A percentile compares a stretch with the other conserved stretches of the same genome.
Conservation (phyloP, 1,140 invertebrate species). For the Trichomalopsis sarcophagae region DNA sequence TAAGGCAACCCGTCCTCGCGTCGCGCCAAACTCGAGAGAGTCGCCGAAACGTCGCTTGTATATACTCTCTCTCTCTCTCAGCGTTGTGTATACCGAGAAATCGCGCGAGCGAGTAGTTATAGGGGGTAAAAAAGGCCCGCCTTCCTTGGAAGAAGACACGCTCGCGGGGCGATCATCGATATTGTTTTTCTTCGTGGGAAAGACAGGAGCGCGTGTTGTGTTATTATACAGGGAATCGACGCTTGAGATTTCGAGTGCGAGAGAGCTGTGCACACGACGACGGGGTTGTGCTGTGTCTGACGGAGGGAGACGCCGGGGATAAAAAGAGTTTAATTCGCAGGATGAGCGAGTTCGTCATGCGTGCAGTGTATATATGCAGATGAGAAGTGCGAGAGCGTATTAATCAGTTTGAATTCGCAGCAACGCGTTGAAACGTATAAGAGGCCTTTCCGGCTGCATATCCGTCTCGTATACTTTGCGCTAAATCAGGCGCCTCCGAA, state of each 20-base stretch:
- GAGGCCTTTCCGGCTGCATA: not conserved
- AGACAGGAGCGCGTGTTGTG: not conserved
- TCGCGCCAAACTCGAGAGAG: conserved; percentile 14
- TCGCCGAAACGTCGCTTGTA: not conserved
- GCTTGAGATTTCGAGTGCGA: not conserved
- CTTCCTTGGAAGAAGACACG: not conserved
- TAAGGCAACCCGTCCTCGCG: conserved; percentile 17
- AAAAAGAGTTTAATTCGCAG: not conserved
- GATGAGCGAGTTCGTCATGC: not conserved
- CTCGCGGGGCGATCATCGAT: not conserved
- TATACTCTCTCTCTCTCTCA: too few relatives aligned
- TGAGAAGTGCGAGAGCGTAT: not conserved
- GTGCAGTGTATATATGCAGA: not conserved
- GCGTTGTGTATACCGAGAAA: not conserved
- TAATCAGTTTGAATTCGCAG: not conserved
- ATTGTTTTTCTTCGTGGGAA: not conserved
- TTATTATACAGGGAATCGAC: not conserved
- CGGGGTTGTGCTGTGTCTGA: too few relatives aligned
- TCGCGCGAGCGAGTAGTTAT: not conserved
- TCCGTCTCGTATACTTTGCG: not conserved
- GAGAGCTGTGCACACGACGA: not conserved
- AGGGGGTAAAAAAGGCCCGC: not conserved
- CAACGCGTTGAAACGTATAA: not conserved
- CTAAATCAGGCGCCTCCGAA: not conserved
- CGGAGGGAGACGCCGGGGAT: not conserved